A percentile compares a stretch with the other conserved stretches of the same genome.
Evolutionary conservation across 2,888 invertebrate genomes (phyloP).

Genomic region (Drosophila ustulata): DNA sequence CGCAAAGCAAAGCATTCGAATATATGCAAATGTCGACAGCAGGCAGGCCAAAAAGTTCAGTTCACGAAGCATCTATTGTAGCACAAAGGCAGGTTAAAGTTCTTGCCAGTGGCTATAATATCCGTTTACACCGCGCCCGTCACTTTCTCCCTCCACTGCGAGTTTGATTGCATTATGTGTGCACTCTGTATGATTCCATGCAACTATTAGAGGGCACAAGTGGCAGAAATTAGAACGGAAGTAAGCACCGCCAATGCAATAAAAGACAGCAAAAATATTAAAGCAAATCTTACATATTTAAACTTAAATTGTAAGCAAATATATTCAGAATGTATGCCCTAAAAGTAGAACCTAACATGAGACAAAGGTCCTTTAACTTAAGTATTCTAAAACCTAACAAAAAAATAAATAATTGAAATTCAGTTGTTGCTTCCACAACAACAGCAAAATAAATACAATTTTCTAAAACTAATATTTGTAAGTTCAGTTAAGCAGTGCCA

Average conservation of each 20-base stretch:
- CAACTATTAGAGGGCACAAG: background rate
- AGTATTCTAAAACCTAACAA: too few relatives aligned
- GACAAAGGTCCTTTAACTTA: too few relatives aligned
- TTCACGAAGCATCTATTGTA: constrained; percentile 7
- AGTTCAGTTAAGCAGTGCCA: background rate
- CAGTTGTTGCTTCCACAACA: too few relatives aligned
- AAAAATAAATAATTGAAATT: too few relatives aligned
- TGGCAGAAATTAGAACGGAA: constrained; percentile 1
- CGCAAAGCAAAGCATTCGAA: background rate
- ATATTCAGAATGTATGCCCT: too few relatives aligned
- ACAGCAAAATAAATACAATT: too few relatives aligned
- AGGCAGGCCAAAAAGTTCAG: constrained; percentile 24
- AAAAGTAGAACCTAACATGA: too few relatives aligned
- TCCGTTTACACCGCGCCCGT: background rate
- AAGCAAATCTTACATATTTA: background rate
- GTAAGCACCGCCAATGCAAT: background rate
- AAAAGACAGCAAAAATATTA: background rate
- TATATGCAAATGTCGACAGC: constrained; percentile 41
- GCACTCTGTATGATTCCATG: constrained; percentile 13
- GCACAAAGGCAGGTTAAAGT: constrained; percentile 22
- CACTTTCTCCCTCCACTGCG: background rate
- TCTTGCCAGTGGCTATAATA: background rate
- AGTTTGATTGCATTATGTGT: constrained; percentile 27
- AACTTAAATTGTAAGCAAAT: too few relatives aligned
- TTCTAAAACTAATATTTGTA: too few relatives aligned